A percentile compares a stretch with the other conserved stretches of the same genome.
These are phyloP conservation scores for Caenorhabditis becei DNA, from an alignment of 2,888 invertebrate species.

Conservation along the genomic window DNA sequence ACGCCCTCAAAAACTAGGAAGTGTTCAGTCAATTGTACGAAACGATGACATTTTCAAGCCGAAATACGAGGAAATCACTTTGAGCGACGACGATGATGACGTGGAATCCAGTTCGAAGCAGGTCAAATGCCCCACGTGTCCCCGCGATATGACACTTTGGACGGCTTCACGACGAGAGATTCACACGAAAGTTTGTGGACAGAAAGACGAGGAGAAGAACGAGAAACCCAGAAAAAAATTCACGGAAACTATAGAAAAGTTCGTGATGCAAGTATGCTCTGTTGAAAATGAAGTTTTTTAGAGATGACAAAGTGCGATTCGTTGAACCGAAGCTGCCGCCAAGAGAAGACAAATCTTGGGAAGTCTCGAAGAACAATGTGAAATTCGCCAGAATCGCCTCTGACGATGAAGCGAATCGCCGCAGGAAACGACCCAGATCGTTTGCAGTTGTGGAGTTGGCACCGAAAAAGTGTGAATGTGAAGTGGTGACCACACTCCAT, in stretches of 20 bases:
- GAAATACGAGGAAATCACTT: constrained; percentile 19
- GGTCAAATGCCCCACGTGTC: constrained; percentile 35
- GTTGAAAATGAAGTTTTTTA: too few relatives aligned
- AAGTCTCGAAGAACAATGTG: constrained; percentile 46
- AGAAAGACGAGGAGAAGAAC: constrained; percentile 8
- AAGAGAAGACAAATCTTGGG: constrained; percentile 34
- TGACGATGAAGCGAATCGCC: constrained; percentile 60
- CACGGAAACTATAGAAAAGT: constrained; percentile 39
- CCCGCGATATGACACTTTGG: constrained; percentile 46
- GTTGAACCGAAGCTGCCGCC: not conserved
- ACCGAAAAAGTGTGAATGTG: constrained; percentile 69
- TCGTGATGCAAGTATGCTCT: too few relatives aligned
- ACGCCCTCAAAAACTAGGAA: constrained; percentile 40
- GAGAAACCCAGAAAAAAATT: constrained; percentile 4
- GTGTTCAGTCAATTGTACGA: constrained; percentile 38
- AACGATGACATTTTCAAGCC: constrained; percentile 27
- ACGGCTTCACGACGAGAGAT: constrained; percentile 34
- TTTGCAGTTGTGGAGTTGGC: constrained; percentile 72
- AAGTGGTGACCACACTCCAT: constrained; percentile 62
- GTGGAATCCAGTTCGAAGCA: not conserved
- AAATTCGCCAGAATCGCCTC: constrained; percentile 50
- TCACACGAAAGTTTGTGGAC: constrained; percentile 34
- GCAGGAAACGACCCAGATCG: constrained; percentile 64
- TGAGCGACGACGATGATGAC: constrained; percentile 49
- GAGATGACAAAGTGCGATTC: constrained; percentile 16